A percentile compares a stretch with the other conserved stretches of the same genome.
Evolutionary conservation across 1,140 invertebrate genomes (phyloP).

Genomic region (Drosophila funebris): DNA sequence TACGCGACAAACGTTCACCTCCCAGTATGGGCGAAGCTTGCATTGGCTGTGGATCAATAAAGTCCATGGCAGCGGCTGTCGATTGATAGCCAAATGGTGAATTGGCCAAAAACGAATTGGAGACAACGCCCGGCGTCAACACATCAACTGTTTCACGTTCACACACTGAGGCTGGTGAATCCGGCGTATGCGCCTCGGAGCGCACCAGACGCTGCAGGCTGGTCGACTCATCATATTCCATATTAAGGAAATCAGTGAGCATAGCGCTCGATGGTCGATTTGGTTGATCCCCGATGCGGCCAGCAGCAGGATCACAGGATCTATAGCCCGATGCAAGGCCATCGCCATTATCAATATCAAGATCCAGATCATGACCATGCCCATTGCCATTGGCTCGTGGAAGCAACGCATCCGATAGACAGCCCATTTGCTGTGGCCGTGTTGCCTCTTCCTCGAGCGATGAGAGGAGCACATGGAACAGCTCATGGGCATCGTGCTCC

Average conservation of each 20-base stretch:
- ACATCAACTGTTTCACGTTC: conserved; percentile 63
- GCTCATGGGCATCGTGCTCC: conserved; percentile 96
- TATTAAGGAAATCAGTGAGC: conserved; percentile 79
- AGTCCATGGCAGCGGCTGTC: conserved; percentile 30
- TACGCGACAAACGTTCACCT: conserved; percentile 58
- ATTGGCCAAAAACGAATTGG: conserved; percentile 11
- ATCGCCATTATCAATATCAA: conserved; percentile 15
- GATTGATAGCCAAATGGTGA: conserved; percentile 61
- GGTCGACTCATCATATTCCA: conserved; percentile 81
- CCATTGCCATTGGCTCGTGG: conserved; percentile 83
- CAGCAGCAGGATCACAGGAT: conserved; percentile 5
- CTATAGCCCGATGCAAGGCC: conserved; percentile 23
- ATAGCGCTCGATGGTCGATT: conserved; percentile 80
- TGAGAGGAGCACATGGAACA: conserved; percentile 93
- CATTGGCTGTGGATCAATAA: conserved; percentile 39
- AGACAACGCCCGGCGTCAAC: conserved; percentile 35
- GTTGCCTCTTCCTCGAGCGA: conserved; percentile 93
- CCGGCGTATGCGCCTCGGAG: conserved; percentile 82
- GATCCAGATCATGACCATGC: conserved; percentile 29
- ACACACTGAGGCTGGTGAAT: conserved; percentile 79
- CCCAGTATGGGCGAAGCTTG: conserved; percentile 40
- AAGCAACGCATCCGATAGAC: conserved; percentile 88
- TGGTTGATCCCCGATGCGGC: conserved; percentile 59
- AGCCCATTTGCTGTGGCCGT: conserved; percentile 85
- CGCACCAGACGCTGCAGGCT: conserved; percentile 74